These are phyloP conservation scores for Clamator glandarius DNA, from an alignment of 2,797 vertebrate genomes.

Conservation along the genomic window DNA sequence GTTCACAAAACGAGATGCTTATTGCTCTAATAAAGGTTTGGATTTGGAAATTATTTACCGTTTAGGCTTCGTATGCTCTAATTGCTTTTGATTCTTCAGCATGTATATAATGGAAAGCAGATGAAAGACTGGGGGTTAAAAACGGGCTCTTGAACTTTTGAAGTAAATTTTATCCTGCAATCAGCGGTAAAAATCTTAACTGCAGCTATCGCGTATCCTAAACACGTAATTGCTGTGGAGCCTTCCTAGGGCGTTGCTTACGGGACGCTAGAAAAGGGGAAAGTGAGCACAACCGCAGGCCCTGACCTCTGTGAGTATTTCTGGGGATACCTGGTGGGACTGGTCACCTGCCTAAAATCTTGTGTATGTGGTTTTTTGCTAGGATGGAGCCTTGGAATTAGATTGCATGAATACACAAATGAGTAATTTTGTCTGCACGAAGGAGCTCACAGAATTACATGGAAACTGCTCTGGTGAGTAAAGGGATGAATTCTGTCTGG, in stretches of 20 bases:
- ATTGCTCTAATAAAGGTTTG: conserved; percentile 52
- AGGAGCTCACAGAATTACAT: background rate
- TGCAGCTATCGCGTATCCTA: conserved; percentile 57
- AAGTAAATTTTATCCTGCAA: conserved; percentile 60
- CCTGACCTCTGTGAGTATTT: too few species aligned
- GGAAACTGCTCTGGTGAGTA: background rate
- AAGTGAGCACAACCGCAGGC: background rate
- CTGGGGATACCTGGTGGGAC: background rate
- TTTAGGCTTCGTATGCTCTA: conserved; percentile 27
- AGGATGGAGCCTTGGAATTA: too few species aligned
- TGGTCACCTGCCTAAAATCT: background rate
- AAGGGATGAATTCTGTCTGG: background rate
- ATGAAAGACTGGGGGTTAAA: conserved; percentile 45
- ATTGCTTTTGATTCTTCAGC: conserved; percentile 64
- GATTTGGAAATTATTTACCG: conserved; percentile 64
- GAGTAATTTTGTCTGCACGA: background rate
- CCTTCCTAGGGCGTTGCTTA: conserved; percentile 56
- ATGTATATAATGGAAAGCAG: conserved; percentile 65
- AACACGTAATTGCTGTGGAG: conserved; percentile 59
- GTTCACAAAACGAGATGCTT: conserved; percentile 35
- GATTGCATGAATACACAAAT: too few species aligned
- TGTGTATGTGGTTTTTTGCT: accelerated
- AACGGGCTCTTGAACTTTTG: conserved; percentile 60
- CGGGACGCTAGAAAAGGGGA: background rate
- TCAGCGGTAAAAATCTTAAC: conserved; percentile 62